Conservation (phyloP, 2,797 vertebrate genomes). For the Gobionotothen gibberifrons region DNA sequence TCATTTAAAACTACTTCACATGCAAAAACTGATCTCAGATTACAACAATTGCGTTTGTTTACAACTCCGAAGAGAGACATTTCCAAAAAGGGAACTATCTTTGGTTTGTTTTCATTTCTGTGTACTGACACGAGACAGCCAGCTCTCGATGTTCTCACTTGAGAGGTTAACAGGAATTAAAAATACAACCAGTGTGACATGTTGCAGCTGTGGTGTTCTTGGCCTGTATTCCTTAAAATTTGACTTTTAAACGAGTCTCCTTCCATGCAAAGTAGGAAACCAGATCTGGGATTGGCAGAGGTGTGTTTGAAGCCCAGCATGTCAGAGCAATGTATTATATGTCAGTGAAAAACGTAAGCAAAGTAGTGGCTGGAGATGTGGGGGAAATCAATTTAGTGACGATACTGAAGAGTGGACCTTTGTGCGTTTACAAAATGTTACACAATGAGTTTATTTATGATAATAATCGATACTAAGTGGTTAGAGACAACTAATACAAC, state of each 20-base stretch:
- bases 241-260: conserved; percentile 66
- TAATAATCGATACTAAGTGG: too few relatives aligned
- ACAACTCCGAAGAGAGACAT: not conserved
- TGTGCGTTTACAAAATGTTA: too few relatives aligned
- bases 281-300: not conserved
- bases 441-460: too few relatives aligned
- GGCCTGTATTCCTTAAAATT: conserved; percentile 40
- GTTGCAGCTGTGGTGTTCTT: conserved; percentile 5
- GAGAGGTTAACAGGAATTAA: not conserved
- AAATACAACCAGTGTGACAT: not conserved
- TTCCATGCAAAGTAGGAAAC: conserved; percentile 39
- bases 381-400: too few relatives aligned
- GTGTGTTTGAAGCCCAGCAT: not conserved
- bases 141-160: not conserved
- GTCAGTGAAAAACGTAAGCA: not conserved
- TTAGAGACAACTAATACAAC: too few relatives aligned
- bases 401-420: too few relatives aligned
- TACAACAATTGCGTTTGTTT: not conserved
- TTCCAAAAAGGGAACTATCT: conserved; percentile 5
- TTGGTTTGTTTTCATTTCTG: conserved; percentile 17
- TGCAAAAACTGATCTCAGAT: not conserved
- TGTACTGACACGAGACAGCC: not conserved
- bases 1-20: not conserved
- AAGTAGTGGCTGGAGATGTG: too few relatives aligned
- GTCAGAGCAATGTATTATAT: not conserved